Evolutionary conservation across 2,113 vertebrate genomes (phyloP).

Genomic region (Motacilla alba): DNA sequence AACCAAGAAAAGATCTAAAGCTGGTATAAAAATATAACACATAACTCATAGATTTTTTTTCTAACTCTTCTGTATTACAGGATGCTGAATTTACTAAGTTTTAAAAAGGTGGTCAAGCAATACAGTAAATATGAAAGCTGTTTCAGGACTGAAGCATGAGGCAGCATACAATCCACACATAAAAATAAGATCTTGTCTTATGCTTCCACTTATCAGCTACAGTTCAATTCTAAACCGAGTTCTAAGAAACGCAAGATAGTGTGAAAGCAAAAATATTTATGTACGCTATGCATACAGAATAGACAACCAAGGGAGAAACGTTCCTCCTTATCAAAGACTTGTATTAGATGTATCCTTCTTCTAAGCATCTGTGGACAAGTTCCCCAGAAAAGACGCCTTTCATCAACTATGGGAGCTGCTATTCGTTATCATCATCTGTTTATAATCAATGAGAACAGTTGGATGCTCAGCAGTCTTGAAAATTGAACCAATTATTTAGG

Average conservation of each 20-base stretch:
- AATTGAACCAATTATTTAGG: slow-evolving; percentile 66
- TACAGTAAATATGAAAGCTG: background rate
- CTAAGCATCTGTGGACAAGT: slow-evolving; percentile 44
- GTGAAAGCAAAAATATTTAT: slow-evolving; percentile 53
- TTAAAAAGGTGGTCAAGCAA: background rate
- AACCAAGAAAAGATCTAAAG: background rate
- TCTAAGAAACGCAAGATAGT: slow-evolving; percentile 17
- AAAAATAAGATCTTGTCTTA: slow-evolving; percentile 23
- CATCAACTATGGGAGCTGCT: slow-evolving; percentile 54
- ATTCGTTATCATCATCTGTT: slow-evolving; percentile 67
- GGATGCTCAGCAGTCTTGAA: slow-evolving; percentile 60
- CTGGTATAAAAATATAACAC: background rate
- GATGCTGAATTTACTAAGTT: background rate
- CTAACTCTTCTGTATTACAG: background rate
- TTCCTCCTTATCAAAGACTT: slow-evolving; percentile 48
- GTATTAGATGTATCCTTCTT: slow-evolving; percentile 45
- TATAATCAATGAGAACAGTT: slow-evolving; percentile 63
- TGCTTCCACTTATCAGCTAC: slow-evolving; percentile 1
- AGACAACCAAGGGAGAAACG: slow-evolving; percentile 52
- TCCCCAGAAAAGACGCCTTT: slow-evolving; percentile 54
- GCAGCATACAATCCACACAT: background rate
- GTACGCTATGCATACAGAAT: background rate
- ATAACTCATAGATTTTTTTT: background rate
- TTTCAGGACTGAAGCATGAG: background rate
- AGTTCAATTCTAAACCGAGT: slow-evolving; percentile 9